A percentile compares a stretch with the other conserved stretches of the same genome.
Conservation (phyloP, 2,888 invertebrate genomes). For the Philaethria dido region DNA sequence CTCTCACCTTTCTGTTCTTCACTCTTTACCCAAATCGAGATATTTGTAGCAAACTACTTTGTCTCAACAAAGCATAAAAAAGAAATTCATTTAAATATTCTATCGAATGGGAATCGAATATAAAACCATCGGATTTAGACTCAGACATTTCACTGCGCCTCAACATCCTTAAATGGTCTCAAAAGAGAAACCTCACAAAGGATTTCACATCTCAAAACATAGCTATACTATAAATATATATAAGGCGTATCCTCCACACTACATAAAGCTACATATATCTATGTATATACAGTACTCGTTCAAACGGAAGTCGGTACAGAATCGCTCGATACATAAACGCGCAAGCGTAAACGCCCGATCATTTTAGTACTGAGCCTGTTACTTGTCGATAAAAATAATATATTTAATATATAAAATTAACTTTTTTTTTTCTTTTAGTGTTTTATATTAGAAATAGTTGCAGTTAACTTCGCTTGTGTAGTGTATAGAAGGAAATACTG, state of each 20-base stretch:
- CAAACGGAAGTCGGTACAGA: constrained; percentile 29
- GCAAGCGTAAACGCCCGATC: constrained; percentile 65
- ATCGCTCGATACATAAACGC: constrained; percentile 72
- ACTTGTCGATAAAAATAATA: constrained; percentile 23
- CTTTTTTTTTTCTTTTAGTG: neutral
- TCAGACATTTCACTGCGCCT: neutral
- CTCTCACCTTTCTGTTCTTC: too few relatives aligned
- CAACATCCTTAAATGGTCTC: neutral
- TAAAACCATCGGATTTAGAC: too few relatives aligned
- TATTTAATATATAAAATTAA: neutral
- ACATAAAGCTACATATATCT: constrained; percentile 11
- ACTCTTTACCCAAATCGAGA: too few relatives aligned
- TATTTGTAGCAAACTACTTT: too few relatives aligned
- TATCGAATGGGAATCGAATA: too few relatives aligned
- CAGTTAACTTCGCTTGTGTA: too few relatives aligned
- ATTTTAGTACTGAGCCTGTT: constrained; percentile 27
- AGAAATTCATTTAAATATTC: too few relatives aligned
- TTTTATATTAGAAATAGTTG: too few relatives aligned
- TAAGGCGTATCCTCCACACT: neutral
- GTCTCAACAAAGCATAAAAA: too few relatives aligned
- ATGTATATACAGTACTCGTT: constrained; percentile 15
- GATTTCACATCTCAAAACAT: neutral
- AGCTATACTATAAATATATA: neutral
- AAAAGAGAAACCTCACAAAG: neutral
- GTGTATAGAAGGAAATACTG: too few relatives aligned